Percentiles rank a stretch among this genome's conserved stretches.
phyloP scores from a whole-genome alignment of 2,888 invertebrate species.

The Fabriciana adippe region DNA sequence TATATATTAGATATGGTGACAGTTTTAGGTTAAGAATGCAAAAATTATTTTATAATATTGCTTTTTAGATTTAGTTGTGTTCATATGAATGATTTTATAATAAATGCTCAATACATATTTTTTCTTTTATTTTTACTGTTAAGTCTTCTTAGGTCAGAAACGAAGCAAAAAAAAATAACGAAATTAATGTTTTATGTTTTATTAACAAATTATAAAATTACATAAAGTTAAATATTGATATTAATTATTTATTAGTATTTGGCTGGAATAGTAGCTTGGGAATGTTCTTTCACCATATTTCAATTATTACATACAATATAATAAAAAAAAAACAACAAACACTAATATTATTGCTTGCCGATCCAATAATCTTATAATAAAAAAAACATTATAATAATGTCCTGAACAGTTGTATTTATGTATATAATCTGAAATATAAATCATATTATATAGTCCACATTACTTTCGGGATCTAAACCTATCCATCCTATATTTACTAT shows the following conservation, averaged over 20 bases:
- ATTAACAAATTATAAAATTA: not conserved
- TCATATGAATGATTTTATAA: slow-evolving; percentile 8
- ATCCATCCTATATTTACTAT: too few species aligned
- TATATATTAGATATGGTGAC: too few species aligned
- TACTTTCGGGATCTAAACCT: too few species aligned
- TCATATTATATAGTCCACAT: too few species aligned
- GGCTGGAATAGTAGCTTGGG: not conserved
- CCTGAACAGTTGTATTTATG: too few species aligned
- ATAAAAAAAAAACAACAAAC: not conserved
- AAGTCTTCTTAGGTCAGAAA: too few species aligned
- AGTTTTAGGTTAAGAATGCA: not conserved
- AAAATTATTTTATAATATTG: not conserved
- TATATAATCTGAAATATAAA: too few species aligned
- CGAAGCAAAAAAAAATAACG: not conserved
- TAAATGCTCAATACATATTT: slow-evolving; percentile 11
- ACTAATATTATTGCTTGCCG: too few species aligned
- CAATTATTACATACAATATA: not conserved
- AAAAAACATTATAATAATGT: too few species aligned
- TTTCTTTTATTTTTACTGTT: not conserved
- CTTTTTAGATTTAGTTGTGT: slow-evolving; percentile 6
- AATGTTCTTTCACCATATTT: not conserved
- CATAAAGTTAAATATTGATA: not conserved
- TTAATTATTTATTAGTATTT: not conserved
- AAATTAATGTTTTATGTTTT: not conserved
- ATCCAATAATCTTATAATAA: too few species aligned